Percentiles rank a stretch among this genome's conserved stretches.
Conservation (phyloP, 2,797 vertebrate species). For the Sibirionetta formosa region DNA sequence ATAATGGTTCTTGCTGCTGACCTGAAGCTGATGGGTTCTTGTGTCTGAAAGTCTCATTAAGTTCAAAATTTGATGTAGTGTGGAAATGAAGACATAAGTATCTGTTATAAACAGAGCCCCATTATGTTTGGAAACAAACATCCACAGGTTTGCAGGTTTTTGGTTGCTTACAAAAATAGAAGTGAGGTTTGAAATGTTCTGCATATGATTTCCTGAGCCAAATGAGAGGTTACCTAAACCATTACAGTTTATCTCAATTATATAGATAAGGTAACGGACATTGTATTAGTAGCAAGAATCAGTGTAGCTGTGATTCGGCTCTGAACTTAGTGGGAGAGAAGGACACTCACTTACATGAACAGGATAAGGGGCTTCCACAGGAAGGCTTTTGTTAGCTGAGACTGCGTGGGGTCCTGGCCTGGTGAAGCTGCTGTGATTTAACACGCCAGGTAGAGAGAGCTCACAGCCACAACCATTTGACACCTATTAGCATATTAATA, state of each 20-base stretch:
- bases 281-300: not conserved
- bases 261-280: not conserved
- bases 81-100: not conserved
- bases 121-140: not conserved
- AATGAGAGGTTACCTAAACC: not conserved
- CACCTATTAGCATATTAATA: conserved; percentile 6
- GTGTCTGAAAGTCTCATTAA: not conserved
- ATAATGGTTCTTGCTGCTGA: not conserved
- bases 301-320: not conserved
- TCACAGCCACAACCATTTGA: not conserved
- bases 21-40: not conserved
- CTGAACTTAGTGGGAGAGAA: not conserved
- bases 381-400: not conserved
- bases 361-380: not conserved
- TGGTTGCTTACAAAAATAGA: not conserved
- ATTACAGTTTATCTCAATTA: not conserved
- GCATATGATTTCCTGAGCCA: not conserved
- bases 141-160: not conserved
- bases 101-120: not conserved
- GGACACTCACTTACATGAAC: not conserved
- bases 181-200: not conserved
- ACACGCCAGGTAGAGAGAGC: not conserved
- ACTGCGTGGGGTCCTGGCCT: not conserved
- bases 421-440: not conserved
- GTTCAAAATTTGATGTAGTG: not conserved